Evolutionary conservation across 2,888 invertebrate species (phyloP), one percentile per base, ranked within the genome.

Genomic region (Reticulitermes lucifugus): DNA sequence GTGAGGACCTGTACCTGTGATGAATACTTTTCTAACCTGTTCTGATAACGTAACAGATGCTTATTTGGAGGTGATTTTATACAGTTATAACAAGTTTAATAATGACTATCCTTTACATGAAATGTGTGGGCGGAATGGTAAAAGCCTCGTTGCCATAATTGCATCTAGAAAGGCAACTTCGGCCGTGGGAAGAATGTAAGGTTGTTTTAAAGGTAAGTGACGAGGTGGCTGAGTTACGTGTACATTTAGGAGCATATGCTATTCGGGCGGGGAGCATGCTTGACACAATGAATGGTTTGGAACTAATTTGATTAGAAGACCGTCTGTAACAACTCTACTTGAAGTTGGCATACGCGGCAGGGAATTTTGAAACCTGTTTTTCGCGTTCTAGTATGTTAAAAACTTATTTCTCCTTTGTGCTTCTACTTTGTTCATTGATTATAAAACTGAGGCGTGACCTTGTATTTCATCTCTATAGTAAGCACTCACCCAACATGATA

Each of bases 291-390:
- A 81, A 81, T 81, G 70, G 70, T 22, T 81, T 46, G 81, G 65
- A 81, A 81, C 81, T 60, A 81, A 81, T 81, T 25, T 70, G 65
- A 81, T 81, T 81, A 81, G 46, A 59, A 29, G 80, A 60, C 55
- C n/a, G 25, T 10, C 25, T 65, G 35, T 73, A 29, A 41, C 29
- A 41, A 41, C 73, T 73, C 25, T n/a, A 29, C 73, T 73, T 29
- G 14, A 35, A 25, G 73, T 73, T 41, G 35, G 18, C 21, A 41
- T 41, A 73, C 22, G 73, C 35, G 25, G 80, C 35, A 35, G 80
- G 80, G 80, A 80, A 80, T 80, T 80, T 59, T n/a, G 60, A 41
- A 80, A 80, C 80, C 80, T 80, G 80, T 80, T 80, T 79, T 80
- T 80, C 80, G 80, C 80, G 80, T 80, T 80, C n/a, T 21, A 25